phyloP scores from a whole-genome alignment of 2,113 vertebrate genomes.

The Cephalopholis sonnerati region DNA sequence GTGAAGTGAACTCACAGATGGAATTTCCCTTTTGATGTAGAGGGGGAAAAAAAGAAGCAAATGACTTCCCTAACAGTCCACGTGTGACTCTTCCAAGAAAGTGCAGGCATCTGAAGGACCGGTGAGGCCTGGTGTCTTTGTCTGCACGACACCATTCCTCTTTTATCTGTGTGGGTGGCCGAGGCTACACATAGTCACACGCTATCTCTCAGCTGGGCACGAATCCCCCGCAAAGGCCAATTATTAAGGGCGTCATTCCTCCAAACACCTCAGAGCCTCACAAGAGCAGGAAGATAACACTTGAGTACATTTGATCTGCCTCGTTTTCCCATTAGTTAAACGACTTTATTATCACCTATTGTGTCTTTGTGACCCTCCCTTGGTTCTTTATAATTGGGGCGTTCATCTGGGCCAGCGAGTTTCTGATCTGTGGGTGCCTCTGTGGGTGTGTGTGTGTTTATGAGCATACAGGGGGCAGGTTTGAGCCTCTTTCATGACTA shows the following conservation, averaged over 20 bases:
- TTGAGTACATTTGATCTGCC: slow-evolving; percentile 12
- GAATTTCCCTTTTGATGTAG: slow-evolving; percentile 63
- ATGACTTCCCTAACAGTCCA: slow-evolving; percentile 37
- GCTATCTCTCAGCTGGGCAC: slow-evolving; percentile 57
- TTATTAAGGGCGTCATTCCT: slow-evolving; percentile 36
- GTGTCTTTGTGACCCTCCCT: neutral
- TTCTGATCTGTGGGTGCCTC: neutral
- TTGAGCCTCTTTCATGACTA: slow-evolving; percentile 8
- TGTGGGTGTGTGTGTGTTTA: neutral
- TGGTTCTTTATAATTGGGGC: slow-evolving; percentile 3
- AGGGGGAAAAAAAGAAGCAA: neutral
- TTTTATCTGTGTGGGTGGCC: slow-evolving; percentile 79
- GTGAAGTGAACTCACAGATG: slow-evolving; percentile 37
- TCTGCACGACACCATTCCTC: slow-evolving; percentile 58
- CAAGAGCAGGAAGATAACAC: slow-evolving; percentile 17
- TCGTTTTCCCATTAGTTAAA: slow-evolving; percentile 9
- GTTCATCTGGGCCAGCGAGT: neutral
- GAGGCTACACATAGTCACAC: slow-evolving; percentile 55
- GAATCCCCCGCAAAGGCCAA: slow-evolving; percentile 15
- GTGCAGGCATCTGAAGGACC: slow-evolving; percentile 41
- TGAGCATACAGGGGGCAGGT: neutral
- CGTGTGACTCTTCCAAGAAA: slow-evolving; percentile 44
- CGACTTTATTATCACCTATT: neutral
- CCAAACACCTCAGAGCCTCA: slow-evolving; percentile 6
- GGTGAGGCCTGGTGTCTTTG: slow-evolving; percentile 26